Conservation (phyloP, 2,888 invertebrate genomes). For the Ceraclea dissimilis region DNA sequence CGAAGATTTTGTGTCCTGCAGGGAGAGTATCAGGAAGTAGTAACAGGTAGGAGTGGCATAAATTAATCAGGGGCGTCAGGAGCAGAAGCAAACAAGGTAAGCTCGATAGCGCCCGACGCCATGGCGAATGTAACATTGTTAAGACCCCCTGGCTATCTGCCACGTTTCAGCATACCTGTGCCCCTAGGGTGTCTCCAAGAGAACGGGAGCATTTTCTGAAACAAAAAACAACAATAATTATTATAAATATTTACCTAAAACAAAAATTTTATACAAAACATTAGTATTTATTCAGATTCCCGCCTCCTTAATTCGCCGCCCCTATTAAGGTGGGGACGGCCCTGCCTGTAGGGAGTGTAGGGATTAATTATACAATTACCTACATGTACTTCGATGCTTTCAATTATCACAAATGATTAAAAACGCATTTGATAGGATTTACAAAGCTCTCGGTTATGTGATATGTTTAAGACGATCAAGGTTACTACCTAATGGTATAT, state of each 20-base stretch:
- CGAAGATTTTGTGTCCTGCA: slow-evolving; percentile 63
- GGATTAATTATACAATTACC: no score
- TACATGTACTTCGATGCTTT: no score
- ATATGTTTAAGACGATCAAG: no score
- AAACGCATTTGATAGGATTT: no score
- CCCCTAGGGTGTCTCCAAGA: slow-evolving; percentile 7
- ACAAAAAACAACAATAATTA: slow-evolving; percentile 8
- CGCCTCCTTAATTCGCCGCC: no score
- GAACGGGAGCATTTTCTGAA: slow-evolving; percentile 22
- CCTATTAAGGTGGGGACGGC: no score
- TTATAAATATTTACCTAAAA: neutral
- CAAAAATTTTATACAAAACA: no score
- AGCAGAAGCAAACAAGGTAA: slow-evolving; percentile 34
- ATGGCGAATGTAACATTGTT: slow-evolving; percentile 26
- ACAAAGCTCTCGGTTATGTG: no score
- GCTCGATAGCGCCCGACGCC: slow-evolving; percentile 30
- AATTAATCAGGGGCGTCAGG: slow-evolving; percentile 34
- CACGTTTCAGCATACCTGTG: slow-evolving; percentile 14
- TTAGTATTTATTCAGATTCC: no score
- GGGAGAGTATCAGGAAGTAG: slow-evolving; percentile 52
- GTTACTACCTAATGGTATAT: no score
- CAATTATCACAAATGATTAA: no score
- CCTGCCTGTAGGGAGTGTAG: no score
- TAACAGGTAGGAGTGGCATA: slow-evolving; percentile 44
- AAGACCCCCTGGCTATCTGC: slow-evolving; percentile 17